Conservation (phyloP, 2,113 vertebrate genomes). For the Sialia sialis region DNA sequence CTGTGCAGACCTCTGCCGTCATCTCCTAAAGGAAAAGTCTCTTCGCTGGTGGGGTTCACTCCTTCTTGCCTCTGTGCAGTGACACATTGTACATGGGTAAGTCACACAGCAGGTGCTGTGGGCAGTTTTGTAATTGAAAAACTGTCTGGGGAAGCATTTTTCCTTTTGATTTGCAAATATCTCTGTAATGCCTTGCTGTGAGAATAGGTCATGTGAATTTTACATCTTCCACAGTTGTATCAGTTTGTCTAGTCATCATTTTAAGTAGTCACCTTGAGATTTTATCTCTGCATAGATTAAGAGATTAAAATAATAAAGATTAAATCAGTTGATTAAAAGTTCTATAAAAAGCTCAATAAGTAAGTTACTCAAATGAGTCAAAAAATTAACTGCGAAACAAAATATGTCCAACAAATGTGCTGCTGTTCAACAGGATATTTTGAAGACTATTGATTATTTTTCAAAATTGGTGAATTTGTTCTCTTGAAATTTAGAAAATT, state of each 20-base stretch:
- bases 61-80: neutral
- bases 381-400: neutral
- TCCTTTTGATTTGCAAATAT: neutral
- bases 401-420: neutral
- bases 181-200: neutral
- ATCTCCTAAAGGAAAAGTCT: neutral
- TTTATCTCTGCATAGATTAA: constrained; percentile 8
- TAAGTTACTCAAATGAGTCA: neutral
- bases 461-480: neutral
- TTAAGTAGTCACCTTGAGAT: constrained; percentile 12
- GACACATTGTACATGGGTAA: rapidly evolving
- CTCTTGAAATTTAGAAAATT: neutral
- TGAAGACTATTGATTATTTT: neutral
- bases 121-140: neutral
- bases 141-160: neutral
- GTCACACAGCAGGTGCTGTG: neutral
- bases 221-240: neutral
- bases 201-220: neutral
- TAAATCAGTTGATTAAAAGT: neutral
- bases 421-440: neutral
- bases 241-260: neutral
- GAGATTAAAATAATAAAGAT: constrained; percentile 40
- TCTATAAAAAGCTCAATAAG: neutral
- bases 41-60: neutral
- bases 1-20: neutral